Conservation (phyloP, 2,113 vertebrate genomes). For the Ophiodon elongatus region DNA sequence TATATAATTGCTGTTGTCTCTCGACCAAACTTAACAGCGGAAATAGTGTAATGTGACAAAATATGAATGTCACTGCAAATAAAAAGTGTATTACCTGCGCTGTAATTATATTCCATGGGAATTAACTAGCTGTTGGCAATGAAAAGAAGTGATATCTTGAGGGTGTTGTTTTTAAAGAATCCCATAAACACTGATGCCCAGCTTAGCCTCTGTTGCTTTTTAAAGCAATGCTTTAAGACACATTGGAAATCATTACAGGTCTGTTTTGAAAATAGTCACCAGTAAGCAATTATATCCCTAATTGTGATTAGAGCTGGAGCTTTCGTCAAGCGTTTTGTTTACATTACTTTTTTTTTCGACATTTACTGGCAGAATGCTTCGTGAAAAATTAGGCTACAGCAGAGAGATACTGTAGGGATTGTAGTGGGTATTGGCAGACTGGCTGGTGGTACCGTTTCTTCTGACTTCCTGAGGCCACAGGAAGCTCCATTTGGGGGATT, state of each 20-base stretch:
- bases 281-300: conserved; percentile 50
- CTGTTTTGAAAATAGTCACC: conserved; percentile 50
- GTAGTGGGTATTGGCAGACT: neutral
- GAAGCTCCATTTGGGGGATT: conserved; percentile 72
- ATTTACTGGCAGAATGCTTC: conserved; percentile 51
- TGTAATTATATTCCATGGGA: conserved; percentile 24
- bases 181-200: conserved; percentile 2
- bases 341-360: conserved; percentile 16
- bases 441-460: conserved; percentile 15
- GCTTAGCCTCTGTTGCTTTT: conserved; percentile 30
- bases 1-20: neutral
- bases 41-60: neutral
- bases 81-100: neutral
- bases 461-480: conserved; percentile 54
- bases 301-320: conserved; percentile 49
- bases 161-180: neutral
- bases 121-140: conserved; percentile 26
- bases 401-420: conserved; percentile 27
- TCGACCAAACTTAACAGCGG: neutral
- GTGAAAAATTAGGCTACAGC: conserved; percentile 37
- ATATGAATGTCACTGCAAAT: neutral
- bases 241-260: conserved; percentile 37
- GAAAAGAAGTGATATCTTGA: conserved; percentile 19
- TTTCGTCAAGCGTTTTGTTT: conserved; percentile 32
- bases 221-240: conserved; percentile 19